phyloP scores from a whole-genome alignment of 2,113 vertebrate species.

The Silurus meridionalis region DNA sequence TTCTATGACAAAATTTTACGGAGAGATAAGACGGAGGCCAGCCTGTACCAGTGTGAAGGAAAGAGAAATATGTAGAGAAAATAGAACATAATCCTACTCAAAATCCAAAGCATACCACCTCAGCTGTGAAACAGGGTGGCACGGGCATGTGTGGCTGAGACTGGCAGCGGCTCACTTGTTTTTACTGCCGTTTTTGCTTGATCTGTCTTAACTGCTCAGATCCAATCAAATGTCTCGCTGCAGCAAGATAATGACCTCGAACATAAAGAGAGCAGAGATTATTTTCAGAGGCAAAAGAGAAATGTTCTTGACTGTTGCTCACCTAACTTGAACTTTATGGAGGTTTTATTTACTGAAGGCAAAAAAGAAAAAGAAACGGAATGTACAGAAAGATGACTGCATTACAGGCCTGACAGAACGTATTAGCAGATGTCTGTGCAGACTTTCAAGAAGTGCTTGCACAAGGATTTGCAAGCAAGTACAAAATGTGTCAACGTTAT shows the following conservation, averaged over 20 bases:
- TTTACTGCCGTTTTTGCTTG: slow-evolving; percentile 27
- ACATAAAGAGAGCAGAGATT: neutral
- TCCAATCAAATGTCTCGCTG: slow-evolving; percentile 17
- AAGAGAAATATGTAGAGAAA: slow-evolving; percentile 19
- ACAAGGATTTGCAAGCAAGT: neutral
- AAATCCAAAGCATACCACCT: slow-evolving; percentile 8
- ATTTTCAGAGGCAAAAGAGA: slow-evolving; percentile 6
- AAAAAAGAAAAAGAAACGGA: neutral
- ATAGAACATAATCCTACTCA: slow-evolving; percentile 22
- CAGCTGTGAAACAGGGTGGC: slow-evolving; percentile 33
- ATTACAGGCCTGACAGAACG: neutral
- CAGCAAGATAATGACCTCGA: slow-evolving; percentile 19
- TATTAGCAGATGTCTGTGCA: neutral
- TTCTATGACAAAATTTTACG: slow-evolving; percentile 17
- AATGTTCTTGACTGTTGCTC: slow-evolving; percentile 24
- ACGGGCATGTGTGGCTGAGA: neutral
- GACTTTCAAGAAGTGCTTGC: neutral
- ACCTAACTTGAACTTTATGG: slow-evolving; percentile 1
- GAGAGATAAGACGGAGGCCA: slow-evolving; percentile 18
- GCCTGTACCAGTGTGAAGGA: neutral
- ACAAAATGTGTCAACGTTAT: neutral
- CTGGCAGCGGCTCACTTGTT: slow-evolving; percentile 23
- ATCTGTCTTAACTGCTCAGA: slow-evolving; percentile 17
- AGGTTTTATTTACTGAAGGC: slow-evolving; percentile 10
- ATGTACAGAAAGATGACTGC: neutral